These are phyloP conservation scores for Notodonta dromedarius DNA, from an alignment of 2,888 invertebrate genomes.

Conservation along the genomic window DNA sequence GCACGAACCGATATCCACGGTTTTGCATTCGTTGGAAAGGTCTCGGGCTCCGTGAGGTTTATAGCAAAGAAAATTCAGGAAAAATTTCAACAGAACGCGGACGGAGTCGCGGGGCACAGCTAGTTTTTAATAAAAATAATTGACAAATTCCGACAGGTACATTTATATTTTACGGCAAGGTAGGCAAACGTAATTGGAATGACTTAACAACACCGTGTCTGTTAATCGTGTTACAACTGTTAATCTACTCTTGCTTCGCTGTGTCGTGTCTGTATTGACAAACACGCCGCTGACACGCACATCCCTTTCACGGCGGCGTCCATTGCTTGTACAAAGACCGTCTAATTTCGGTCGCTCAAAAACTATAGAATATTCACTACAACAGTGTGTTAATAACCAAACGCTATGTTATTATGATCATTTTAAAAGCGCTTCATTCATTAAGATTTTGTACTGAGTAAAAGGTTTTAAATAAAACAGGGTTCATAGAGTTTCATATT, in stretches of 20 bases:
- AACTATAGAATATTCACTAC: conserved; percentile 34
- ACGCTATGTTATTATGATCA: background rate
- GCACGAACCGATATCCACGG: too few species aligned
- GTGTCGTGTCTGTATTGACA: conserved; percentile 38
- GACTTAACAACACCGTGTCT: too few species aligned
- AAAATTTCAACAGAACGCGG: too few species aligned
- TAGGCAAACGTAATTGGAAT: too few species aligned
- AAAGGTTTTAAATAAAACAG: background rate
- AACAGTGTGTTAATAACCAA: conserved; percentile 1
- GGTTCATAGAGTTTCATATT: background rate
- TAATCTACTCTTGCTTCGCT: conserved; percentile 14
- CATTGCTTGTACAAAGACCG: conserved; percentile 37
- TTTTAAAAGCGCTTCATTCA: background rate
- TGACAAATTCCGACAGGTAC: too few species aligned
- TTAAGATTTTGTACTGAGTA: background rate
- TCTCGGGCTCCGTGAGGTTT: too few species aligned
- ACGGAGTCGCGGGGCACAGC: too few species aligned
- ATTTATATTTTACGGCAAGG: too few species aligned
- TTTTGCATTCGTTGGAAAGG: too few species aligned
- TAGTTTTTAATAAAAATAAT: too few species aligned
- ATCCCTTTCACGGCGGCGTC: conserved; percentile 51
- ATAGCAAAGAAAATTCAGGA: too few species aligned
- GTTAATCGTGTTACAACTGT: background rate
- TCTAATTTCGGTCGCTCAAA: conserved; percentile 39
- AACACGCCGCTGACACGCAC: conserved; percentile 57